Evolutionary conservation across 1,140 invertebrate species (phyloP), one percentile per base, ranked within the genome.

Genomic region (Conopomorpha cramerella): DNA sequence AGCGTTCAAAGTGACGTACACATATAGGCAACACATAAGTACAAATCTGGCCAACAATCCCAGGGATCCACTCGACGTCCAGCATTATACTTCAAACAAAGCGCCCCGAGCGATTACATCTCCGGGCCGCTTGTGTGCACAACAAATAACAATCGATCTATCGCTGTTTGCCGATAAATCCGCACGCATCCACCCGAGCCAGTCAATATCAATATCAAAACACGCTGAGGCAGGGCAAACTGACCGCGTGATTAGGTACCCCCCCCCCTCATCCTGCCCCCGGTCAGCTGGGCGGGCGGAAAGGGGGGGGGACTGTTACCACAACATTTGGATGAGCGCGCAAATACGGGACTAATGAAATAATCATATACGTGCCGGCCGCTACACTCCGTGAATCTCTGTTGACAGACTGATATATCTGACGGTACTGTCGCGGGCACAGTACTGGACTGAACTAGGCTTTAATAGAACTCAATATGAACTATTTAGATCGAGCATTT

Each of bases 141-240:
- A 61, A 61, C 55, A 57, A 63, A 67, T 51, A 61, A 57, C 62
- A 65, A 71, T 67, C 64, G 70, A 71, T 74, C 66, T 64, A 74
- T 71, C 63, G 70, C 70, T 71, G 70, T 71, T 71, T 62, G 66
- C 70, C 71, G 72, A 74, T 72, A 74, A 74, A 71, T 74, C 65
- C 59, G 61, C 46, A 51, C 52, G 63, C 68, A 71, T 54, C 59
- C 64, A 71, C 57, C 54, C 66, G 64, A 58, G 49, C 55, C 53
- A 58, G 65, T 72, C 67, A 71, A 76, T 76, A 76, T 76, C 67
- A 64, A 76, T 76, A 76, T 72, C 67, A 76, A 72, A 76, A 76
- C 65, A 76, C 62, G 70, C 62, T 68, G 71, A 76, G 65, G 67
- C 65, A 72, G 71, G 70, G 65, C 71, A 76, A 76, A 72, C 71